Evolutionary conservation across 2,888 invertebrate species (phyloP), one percentile per base, ranked within the genome.

Genomic region (Yponomeuta cagnagella): DNA sequence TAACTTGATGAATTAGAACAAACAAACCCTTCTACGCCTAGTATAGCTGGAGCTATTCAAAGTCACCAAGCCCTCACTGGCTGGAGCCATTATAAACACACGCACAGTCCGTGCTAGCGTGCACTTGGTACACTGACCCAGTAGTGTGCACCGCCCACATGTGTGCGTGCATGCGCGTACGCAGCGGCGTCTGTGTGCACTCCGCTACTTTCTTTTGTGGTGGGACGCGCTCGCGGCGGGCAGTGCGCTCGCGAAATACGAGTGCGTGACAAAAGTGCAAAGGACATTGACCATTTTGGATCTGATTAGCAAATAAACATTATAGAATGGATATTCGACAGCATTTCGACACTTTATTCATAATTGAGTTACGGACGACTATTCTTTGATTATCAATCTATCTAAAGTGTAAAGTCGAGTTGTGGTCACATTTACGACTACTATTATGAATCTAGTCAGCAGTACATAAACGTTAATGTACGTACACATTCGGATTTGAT

Each of bases 51-150:
- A 23, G 23, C 43, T 43, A 43, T 43, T 43, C 43, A 43, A 43
- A 43, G 43, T 43, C 31, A 65, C 10, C 6, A 65, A 31, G 33
- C 10, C n/a, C 10, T 30, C 65, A 65, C 4, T 6, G 33, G 75
- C 30, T 6, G 33, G 75, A 75, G 74, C 75, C 70, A 80, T 81
- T 78, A 77, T 81, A 82, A 84, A 84, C 82, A 85, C 81, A 84
- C 82, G 84, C 81, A 58, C 52, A 58, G 52, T 15, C 52, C 52
- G 52, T 15, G 15, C 12, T 58, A 81, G 83, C 84, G 83, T 79
- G 80, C 77, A 48, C 48, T 31, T 70, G 80, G 66, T 68, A 73
- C 77, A 81, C 75, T 82, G 80, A 82, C 82, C 83, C 76, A 83
- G 78, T 58, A 58, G 52, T 58, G 52, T 81, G 76, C 72, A 69